A percentile compares a stretch with the other conserved stretches of the same genome.
These are phyloP conservation scores for Gorilla gorilla DNA, from an alignment of 2,113 vertebrate species.

Conservation along the genomic window DNA sequence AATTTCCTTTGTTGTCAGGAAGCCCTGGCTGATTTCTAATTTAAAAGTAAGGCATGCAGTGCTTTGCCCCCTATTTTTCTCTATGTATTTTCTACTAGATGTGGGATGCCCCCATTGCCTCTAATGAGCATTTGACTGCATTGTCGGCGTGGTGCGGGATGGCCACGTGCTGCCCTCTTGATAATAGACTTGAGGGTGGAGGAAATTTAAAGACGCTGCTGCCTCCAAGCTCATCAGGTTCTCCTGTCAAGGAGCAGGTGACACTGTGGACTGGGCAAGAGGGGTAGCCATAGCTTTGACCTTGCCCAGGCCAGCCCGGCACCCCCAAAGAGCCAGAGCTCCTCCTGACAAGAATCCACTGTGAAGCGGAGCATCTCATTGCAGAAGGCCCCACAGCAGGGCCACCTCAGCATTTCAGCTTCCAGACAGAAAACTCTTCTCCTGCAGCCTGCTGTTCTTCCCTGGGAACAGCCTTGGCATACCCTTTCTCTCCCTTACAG, in stretches of 20 bases:
- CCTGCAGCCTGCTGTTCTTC: neutral
- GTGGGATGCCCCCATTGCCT: neutral
- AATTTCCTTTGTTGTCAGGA: neutral
- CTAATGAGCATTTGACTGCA: neutral
- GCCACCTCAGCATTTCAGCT: neutral
- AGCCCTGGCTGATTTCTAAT: neutral
- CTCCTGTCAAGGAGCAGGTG: neutral
- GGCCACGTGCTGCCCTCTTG: no score
- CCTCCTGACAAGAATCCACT: neutral
- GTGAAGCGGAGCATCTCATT: neutral
- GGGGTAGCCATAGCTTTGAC: rapidly evolving
- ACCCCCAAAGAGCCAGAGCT: neutral
- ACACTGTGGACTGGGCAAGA: no score
- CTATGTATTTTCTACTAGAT: neutral
- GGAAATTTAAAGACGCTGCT: neutral
- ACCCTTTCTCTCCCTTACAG: neutral
- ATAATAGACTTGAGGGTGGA: neutral
- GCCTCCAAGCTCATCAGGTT: neutral
- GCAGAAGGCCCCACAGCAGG: neutral
- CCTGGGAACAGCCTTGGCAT: neutral
- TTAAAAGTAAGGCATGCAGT: rapidly evolving
- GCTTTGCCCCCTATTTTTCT: neutral
- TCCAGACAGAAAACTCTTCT: neutral
- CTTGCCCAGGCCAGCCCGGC: neutral
- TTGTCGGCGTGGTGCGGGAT: no score